Evolutionary conservation across 1,140 invertebrate species (phyloP).

Genomic region (Musca domestica): DNA sequence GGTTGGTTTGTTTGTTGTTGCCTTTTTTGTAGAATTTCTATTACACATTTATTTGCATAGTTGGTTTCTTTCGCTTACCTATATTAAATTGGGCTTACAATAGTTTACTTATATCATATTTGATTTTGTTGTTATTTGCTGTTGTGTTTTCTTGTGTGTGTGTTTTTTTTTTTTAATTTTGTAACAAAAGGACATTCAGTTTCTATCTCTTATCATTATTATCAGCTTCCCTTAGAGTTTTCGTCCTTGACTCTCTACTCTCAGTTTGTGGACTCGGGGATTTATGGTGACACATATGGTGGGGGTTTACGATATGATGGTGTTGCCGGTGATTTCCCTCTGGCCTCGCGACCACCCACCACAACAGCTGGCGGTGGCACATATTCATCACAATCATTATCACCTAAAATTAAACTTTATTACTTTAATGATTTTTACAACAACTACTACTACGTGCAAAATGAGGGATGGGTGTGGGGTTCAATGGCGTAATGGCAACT

Average conservation of each 20-base stretch:
- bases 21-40: background rate
- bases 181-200: too few relatives aligned
- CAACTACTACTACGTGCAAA: conserved; percentile 7
- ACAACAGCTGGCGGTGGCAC: conserved; percentile 79
- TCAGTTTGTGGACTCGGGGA: conserved; percentile 24
- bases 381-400: conserved; percentile 66
- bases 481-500: too few relatives aligned
- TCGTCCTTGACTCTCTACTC: too few relatives aligned
- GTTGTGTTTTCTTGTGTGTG: background rate
- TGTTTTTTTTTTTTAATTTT: too few relatives aligned
- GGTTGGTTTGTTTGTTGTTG: background rate
- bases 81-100: too few relatives aligned
- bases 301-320: conserved; percentile 87
- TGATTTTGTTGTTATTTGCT: background rate
- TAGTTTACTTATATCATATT: background rate
- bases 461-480: background rate
- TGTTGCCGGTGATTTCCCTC: conserved; percentile 64
- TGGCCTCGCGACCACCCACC: conserved; percentile 64
- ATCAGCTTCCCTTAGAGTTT: too few relatives aligned
- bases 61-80: too few relatives aligned
- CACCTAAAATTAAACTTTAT: conserved; percentile 27
- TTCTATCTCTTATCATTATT: too few relatives aligned
- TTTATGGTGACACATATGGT: conserved; percentile 88
- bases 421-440: conserved; percentile 20
- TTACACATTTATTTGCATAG: too few relatives aligned